phyloP scores from a whole-genome alignment of 2,888 invertebrate genomes.

The Leucophenga montana region DNA sequence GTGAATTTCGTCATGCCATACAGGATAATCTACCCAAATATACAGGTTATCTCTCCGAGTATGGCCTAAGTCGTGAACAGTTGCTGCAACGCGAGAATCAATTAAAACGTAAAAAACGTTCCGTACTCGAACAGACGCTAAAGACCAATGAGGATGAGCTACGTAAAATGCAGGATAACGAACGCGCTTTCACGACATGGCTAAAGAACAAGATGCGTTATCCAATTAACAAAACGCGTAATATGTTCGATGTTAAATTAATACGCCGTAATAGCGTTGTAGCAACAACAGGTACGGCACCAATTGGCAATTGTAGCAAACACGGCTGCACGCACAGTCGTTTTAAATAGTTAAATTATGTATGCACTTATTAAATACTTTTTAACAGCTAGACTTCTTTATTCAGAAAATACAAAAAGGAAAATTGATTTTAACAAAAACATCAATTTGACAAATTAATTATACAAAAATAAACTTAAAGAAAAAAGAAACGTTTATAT shows the following conservation, averaged over 20 bases:
- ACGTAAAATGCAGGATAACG: conserved; percentile 74
- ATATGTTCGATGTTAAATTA: conserved; percentile 70
- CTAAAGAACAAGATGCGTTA: conserved; percentile 73
- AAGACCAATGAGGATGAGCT: conserved; percentile 73
- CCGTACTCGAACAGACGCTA: conserved; percentile 62
- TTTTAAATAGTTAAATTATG: too few species aligned
- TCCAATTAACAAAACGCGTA: conserved; percentile 71
- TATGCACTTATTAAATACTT: too few species aligned
- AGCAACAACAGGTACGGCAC: conserved; percentile 5
- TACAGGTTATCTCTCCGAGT: conserved; percentile 75
- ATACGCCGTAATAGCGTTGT: conserved; percentile 41
- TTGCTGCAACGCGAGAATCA: conserved; percentile 72
- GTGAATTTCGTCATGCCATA: conserved; percentile 71
- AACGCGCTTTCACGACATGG: conserved; percentile 76
- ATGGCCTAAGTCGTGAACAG: conserved; percentile 74
- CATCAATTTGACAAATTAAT: conserved; percentile 35
- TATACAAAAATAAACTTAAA: conserved; percentile 34
- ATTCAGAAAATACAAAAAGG: conserved; percentile 30
- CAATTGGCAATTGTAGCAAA: neutral
- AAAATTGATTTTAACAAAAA: conserved; percentile 26
- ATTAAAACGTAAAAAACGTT: conserved; percentile 65
- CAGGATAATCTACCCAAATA: conserved; percentile 74
- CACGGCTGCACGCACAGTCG: neutral
- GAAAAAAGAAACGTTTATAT: conserved; percentile 33
- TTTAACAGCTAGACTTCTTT: conserved; percentile 29